Evolutionary conservation across 2,797 vertebrate species (phyloP), one percentile per base, ranked within the genome.

Genomic region (Chelidonichthys spinosus): DNA sequence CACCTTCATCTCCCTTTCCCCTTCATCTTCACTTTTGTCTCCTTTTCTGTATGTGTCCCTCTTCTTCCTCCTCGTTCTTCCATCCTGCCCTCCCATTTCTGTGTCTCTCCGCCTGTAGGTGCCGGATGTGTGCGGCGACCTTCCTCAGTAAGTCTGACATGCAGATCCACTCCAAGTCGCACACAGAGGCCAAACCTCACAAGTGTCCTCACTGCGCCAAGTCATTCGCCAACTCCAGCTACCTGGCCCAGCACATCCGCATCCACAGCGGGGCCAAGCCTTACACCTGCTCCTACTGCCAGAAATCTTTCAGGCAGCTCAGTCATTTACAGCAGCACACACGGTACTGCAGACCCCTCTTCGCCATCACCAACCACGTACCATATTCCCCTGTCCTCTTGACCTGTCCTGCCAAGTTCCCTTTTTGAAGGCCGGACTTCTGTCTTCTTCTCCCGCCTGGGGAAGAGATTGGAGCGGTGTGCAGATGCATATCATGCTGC

Each of bases 311-410:
- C 96, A 98, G 98, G 94, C 98, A 99, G 95, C 98, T 98, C 96
- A 99, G 98, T 96, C 97, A 99, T 95, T 98, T 99, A 96, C 98
- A 99, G 97, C 98, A 99, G 96, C 98, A 99, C 97, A 96, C 98
- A 97, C 97, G 98, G 98, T 99, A 98, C 96, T 93, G 89, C 92
- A 90, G 90, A 87, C 76, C 72, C 66, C 69, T 50, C 79, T 63
- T 11, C 75, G 14, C 55, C 36, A 25, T 63, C 52, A 75, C 70
- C 67, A 69, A 72, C 60, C 77, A 75, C 56, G 9, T 58, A 66
- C 72, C 76, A 56, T 77, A 72, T 69, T 79, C 79, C 81, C 78
- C 69, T 84, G 64, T 89, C 75, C 70, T 83, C 43, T 80, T 82
- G 60, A 76, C 81, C 77, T 86, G 77, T 77, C 72, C 67, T 89